phyloP scores from a whole-genome alignment of 2,113 vertebrate species.

The Leucoraja erinaceus region DNA sequence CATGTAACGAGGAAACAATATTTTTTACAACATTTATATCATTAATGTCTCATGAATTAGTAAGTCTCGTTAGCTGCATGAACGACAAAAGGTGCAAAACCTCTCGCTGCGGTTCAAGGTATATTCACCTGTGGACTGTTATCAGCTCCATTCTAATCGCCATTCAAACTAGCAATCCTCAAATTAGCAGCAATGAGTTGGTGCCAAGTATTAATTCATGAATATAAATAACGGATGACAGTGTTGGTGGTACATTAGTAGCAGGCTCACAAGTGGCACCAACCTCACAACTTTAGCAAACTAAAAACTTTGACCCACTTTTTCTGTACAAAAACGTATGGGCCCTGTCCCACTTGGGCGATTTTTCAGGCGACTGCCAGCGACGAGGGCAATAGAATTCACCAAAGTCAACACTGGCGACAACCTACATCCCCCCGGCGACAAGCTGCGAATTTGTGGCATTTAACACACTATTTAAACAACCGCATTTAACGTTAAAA shows the following conservation, averaged over 20 bases:
- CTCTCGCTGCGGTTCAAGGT: not conserved
- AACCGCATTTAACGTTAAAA: constrained; percentile 27
- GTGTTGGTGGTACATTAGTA: not conserved
- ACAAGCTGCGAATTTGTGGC: not conserved
- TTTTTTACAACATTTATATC: not conserved
- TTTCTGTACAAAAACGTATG: not conserved
- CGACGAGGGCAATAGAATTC: too few relatives aligned
- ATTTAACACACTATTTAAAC: constrained; percentile 35
- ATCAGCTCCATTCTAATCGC: not conserved
- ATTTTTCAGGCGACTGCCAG: too few relatives aligned
- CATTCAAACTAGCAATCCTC: not conserved
- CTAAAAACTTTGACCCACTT: not conserved
- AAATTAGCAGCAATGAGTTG: not conserved
- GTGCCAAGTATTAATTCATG: not conserved
- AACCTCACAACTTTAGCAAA: not conserved
- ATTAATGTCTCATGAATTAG: not conserved
- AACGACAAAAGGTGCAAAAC: not conserved
- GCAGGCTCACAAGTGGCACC: not conserved
- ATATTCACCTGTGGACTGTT: not conserved
- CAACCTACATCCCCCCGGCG: too few relatives aligned
- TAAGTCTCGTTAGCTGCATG: not conserved
- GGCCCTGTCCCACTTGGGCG: too few relatives aligned
- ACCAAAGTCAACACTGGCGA: too few relatives aligned
- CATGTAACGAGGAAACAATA: not conserved
- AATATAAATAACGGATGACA: not conserved